phyloP scores from a whole-genome alignment of 2,113 vertebrate species.

The Addax nasomaculatus region DNA sequence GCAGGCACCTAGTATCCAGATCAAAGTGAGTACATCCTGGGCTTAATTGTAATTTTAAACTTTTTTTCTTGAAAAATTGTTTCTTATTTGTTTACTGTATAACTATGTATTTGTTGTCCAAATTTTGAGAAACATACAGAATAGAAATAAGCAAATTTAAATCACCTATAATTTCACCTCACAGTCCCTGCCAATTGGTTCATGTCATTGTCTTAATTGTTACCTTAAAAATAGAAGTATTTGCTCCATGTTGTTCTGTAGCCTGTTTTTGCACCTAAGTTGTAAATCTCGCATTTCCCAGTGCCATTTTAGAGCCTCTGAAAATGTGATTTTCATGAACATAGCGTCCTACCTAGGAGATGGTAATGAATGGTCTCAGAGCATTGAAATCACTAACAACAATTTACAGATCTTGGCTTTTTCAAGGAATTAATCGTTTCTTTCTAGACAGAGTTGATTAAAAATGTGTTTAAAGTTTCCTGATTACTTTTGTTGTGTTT shows the following conservation, averaged over 20 bases:
- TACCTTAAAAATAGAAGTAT: background rate
- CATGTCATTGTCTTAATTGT: background rate
- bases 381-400: background rate
- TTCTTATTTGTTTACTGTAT: background rate
- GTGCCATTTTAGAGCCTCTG: no score
- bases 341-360: accelerated
- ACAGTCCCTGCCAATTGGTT: background rate
- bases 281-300: background rate
- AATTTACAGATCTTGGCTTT: background rate
- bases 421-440: background rate
- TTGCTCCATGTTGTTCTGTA: background rate
- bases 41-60: background rate
- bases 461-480: background rate
- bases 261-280: background rate
- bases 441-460: background rate
- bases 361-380: background rate
- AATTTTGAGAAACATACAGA: background rate
- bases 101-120: background rate
- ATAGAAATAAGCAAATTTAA: background rate
- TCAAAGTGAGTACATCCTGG: background rate
- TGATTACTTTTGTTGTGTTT: background rate
- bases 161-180: background rate
- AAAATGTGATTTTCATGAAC: background rate
- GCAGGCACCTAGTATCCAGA: background rate
- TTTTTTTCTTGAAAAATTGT: background rate